Conservation (phyloP, 1,140 invertebrate genomes). For the Hypsibius dujardini region DNA sequence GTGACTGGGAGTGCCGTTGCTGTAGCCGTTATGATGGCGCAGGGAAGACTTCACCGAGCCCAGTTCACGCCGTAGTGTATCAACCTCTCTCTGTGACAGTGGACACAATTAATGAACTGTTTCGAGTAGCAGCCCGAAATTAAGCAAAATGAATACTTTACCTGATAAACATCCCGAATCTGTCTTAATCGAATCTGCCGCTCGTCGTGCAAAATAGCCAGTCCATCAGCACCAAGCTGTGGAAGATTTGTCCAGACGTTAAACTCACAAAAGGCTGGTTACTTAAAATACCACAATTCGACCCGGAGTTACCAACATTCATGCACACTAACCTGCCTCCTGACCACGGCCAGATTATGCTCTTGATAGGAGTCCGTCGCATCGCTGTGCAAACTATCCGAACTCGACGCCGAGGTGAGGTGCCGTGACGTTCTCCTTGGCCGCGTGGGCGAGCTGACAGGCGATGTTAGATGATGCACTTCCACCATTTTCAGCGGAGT, state of each 20-base stretch:
- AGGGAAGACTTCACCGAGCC: conserved; percentile 32
- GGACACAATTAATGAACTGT: no score
- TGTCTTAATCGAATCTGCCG: conserved; percentile 57
- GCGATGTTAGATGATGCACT: conserved; percentile 17
- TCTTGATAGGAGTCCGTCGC: conserved; percentile 23
- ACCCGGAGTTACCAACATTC: no score
- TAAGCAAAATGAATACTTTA: no score
- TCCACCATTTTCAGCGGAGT: conserved; percentile 23
- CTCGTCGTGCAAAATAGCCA: conserved; percentile 54
- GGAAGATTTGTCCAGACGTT: no score
- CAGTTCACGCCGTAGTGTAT: neutral
- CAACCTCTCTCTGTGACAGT: conserved; percentile 16
- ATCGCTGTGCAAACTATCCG: conserved; percentile 17
- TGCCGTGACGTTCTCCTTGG: conserved; percentile 19
- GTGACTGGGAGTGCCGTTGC: neutral
- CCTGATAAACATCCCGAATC: conserved; percentile 57
- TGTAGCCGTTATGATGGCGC: conserved; percentile 8
- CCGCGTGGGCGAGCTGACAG: conserved; percentile 18
- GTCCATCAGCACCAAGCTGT: conserved; percentile 51
- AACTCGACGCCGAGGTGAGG: conserved; percentile 19
- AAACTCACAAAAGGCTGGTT: no score
- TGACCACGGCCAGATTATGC: conserved; percentile 27
- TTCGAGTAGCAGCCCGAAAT: no score
- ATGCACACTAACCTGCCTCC: no score
- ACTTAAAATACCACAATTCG: no score